Evolutionary conservation across 2,888 invertebrate genomes (phyloP), one percentile per base, ranked within the genome.

Genomic region (Augochlorella aurata): DNA sequence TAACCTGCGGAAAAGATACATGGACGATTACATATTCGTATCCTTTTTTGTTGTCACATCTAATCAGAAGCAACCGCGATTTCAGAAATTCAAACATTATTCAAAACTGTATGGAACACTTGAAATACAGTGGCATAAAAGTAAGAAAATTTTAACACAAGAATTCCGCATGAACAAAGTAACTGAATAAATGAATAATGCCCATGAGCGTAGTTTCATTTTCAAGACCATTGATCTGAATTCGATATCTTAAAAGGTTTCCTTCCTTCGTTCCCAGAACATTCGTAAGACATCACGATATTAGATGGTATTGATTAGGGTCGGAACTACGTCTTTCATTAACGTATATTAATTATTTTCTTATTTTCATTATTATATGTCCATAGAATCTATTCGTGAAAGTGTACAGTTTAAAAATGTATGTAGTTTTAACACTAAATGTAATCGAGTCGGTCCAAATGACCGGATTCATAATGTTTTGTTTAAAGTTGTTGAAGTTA

Each of bases 1-100:
- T 65, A 96, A 96, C 90, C 94, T 96, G 78, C 95, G 95, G 89
- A 96, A 96, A 88, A 92, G 96, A 84, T 95, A 95, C 87, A 95
- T 95, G 94, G 96, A 96, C 83, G 96, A 96, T 89, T 95, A 94
- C 90, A 96, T 96, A 88, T 96, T 95, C 92, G 96, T 96, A 95
- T 94, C 95, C 94, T 94, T 94, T 90, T 0, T 49, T 24, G 21
- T 21, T 21, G 5, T 38, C 18, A 7, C 54, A 44, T 49, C 29
- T 49, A n/a, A 68, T n/a, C n/a, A 21, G 12, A 24, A 14, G 29
- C 24, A 5, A 61, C 12, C 21, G 10, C 21, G 54, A 21, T 14
- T n/a, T 21, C 1, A 54, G 21, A 54, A 21, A 14, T 54, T 38
- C 38, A 38, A 38, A 5, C 3, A 38, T 5, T 38, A 38, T 38